Evolutionary conservation across 2,113 vertebrate species (phyloP).

Genomic region (Pelobates fuscus): DNA sequence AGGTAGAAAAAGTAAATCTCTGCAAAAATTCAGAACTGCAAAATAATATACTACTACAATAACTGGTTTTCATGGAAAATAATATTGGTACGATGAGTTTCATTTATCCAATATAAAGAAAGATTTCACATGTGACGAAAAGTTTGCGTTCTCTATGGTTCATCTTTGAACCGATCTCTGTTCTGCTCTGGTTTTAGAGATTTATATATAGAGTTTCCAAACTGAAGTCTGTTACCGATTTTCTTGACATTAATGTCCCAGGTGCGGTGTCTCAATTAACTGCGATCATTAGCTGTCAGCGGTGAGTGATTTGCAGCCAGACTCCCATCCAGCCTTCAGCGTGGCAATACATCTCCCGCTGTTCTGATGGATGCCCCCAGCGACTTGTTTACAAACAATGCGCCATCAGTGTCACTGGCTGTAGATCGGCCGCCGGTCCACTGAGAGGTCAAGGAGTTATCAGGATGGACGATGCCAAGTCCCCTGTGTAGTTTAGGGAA

Average conservation of each 20-base stretch:
- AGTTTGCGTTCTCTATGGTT: too few relatives aligned
- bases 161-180: too few relatives aligned
- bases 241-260: slow-evolving; percentile 9
- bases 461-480: slow-evolving; percentile 30
- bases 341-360: slow-evolving; percentile 18
- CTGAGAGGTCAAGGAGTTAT: slow-evolving; percentile 31
- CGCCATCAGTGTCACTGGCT: slow-evolving; percentile 29
- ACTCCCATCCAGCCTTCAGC: slow-evolving; percentile 17
- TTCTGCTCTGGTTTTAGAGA: too few relatives aligned
- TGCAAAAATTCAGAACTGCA: too few relatives aligned
- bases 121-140: too few relatives aligned
- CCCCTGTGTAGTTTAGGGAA: not conserved
- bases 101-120: too few relatives aligned
- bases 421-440: not conserved
- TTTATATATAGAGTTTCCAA: too few relatives aligned
- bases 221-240: too few relatives aligned
- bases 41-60: too few relatives aligned
- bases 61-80: too few relatives aligned
- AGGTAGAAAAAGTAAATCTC: too few relatives aligned
- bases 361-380: not conserved
- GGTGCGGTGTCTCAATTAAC: slow-evolving; percentile 41
- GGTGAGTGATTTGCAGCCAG: slow-evolving; percentile 47
- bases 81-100: too few relatives aligned
- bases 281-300: slow-evolving; percentile 47
- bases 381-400: slow-evolving; percentile 9